A percentile compares a stretch with the other conserved stretches of the same genome.
phyloP scores from a whole-genome alignment of 2,797 vertebrate species.

The Siniperca undulata region DNA sequence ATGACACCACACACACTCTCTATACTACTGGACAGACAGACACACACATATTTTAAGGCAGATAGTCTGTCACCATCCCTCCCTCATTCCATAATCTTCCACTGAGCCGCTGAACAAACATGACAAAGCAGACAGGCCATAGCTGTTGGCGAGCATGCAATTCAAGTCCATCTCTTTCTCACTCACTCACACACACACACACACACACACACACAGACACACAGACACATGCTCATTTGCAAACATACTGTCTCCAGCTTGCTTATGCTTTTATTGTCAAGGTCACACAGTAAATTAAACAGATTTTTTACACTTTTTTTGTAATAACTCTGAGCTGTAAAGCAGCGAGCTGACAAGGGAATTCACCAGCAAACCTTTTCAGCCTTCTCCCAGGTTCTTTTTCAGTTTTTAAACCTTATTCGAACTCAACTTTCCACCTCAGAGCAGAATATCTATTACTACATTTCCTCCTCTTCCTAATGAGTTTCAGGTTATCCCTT shows the following conservation, averaged over 20 bases:
- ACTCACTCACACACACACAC: neutral
- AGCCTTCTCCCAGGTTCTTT: neutral
- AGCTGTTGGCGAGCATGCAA: constrained; percentile 19
- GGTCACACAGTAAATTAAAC: constrained; percentile 7
- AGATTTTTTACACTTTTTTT: neutral
- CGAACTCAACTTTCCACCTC: constrained; percentile 12
- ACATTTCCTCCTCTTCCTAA: constrained; percentile 11
- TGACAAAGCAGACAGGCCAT: constrained; percentile 33
- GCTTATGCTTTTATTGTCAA: constrained; percentile 13
- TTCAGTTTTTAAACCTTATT: constrained; percentile 7
- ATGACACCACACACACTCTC: constrained; percentile 6
- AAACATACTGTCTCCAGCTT: neutral
- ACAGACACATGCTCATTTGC: neutral
- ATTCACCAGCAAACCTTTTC: constrained; percentile 4
- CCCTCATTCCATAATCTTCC: constrained; percentile 8
- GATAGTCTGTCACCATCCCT: constrained; percentile 13
- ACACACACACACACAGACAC: neutral
- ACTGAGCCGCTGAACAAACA: constrained; percentile 46
- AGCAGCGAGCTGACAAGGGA: neutral
- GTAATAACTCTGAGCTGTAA: constrained; percentile 8
- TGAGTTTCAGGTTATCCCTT: constrained; percentile 22
- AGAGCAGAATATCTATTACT: neutral
- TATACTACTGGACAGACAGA: neutral
- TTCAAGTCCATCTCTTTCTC: neutral
- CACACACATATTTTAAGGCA: constrained; percentile 13